Base-by-base conservation (phyloP, 2,113 vertebrate species). In the Rhipidura dahli region DNA sequence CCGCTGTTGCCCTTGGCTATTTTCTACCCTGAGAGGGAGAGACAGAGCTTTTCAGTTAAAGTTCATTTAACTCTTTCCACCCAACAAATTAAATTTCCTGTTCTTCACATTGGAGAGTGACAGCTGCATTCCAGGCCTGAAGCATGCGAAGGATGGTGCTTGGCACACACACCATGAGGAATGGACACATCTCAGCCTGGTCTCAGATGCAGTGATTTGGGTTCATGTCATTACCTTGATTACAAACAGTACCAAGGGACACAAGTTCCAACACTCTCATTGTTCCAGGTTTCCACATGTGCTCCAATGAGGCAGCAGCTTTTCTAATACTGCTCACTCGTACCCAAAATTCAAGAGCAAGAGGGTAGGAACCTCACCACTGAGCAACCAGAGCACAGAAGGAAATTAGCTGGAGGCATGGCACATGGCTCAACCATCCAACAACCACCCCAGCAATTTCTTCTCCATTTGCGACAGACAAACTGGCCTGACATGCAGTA, bases 1-100 rank as follows among this genome's bases (percentile, higher is more conserved):
- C 99, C 98, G 98, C 98, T 99, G 98, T 99, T 99, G 99, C 99
- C 99, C 99, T 99, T 99, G 99, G 99, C 99, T 99, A 99, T 99
- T 99, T 99, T 98, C 98, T 99, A 98, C 98, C 97, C 98, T 97
- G 97, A 98, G 97, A 98, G 98, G 96, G 97, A 98, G 96, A 98
- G 97, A 98, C 86, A 95, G 97, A 97, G 97, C 96, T 98, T 98
- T 98, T 97, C 98, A 98, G 98, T 98, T 98, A 98, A 98, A 99
- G 98, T 99, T 99, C 98, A 98, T 97, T 99, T 99, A 99, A 98
- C 98, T 98, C 98, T 98, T 98, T 98, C 98, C 98, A 98, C 97
- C 97, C 97, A 98, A 98, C 97, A 98, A 98, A 98, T 98, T 98
- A 98, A 75, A 96, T 95, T 95, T 96, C 88, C 90, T 92, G 94